phyloP scores from a whole-genome alignment of 2,888 invertebrate genomes.

The Stenodema calcarata region DNA sequence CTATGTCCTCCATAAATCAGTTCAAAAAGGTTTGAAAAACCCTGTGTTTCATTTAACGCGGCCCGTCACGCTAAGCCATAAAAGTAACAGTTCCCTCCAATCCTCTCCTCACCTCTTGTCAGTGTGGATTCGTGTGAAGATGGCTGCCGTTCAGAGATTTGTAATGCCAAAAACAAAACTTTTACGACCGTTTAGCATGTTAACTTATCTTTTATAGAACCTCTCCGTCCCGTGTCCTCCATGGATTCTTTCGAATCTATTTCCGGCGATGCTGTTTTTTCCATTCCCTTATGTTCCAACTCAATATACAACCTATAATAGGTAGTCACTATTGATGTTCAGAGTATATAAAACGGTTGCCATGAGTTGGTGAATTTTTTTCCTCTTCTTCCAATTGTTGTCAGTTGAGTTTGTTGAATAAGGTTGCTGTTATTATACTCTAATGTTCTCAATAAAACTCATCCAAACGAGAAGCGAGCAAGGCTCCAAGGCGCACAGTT shows the following conservation, averaged over 20 bases:
- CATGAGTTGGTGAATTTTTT: neutral
- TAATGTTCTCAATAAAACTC: too few relatives aligned
- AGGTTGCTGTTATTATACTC: too few relatives aligned
- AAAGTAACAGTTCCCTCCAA: constrained; percentile 26
- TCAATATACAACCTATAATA: neutral
- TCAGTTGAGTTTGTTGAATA: too few relatives aligned
- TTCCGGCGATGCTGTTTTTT: neutral
- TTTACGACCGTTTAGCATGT: constrained; percentile 47
- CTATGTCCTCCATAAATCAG: constrained; percentile 30
- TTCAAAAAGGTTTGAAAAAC: constrained; percentile 9
- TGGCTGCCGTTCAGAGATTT: constrained; percentile 33
- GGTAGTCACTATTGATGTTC: neutral
- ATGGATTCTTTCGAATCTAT: constrained; percentile 41
- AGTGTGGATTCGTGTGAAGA: constrained; percentile 18
- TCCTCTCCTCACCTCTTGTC: neutral
- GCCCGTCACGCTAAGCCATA: constrained; percentile 34
- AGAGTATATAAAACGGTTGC: neutral
- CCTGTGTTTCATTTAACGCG: constrained; percentile 35
- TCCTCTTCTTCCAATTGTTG: neutral
- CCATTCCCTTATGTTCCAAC: neutral
- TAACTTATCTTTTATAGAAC: constrained; percentile 29
- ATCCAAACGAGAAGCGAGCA: too few relatives aligned
- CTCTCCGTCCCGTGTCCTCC: neutral
- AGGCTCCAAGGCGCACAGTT: too few relatives aligned
- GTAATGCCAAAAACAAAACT: constrained; percentile 43